Evolutionary conservation across 2,113 vertebrate species (phyloP), one percentile per base, ranked within the genome.

Genomic region (Osmerus mordax): DNA sequence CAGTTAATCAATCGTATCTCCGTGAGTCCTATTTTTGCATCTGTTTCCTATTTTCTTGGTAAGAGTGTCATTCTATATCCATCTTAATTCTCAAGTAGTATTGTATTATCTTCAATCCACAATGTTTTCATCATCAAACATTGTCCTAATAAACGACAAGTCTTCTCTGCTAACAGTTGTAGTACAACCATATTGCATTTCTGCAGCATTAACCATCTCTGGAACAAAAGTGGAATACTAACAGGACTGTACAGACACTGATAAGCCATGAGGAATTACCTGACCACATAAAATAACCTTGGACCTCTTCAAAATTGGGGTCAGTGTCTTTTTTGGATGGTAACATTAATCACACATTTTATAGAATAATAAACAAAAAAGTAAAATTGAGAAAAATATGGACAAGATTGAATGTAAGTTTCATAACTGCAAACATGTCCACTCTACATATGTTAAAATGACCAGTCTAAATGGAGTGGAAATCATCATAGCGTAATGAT

Each of bases 251-350:
- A 60, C 58, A 25, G 58, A 23, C 14, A 23, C 28, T 16, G 23
- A 63, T 63, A 63, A 63, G 61, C 61, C 61, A 28, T 67, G 70
- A 74, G 55, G 19, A 84, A 83, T 69, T 3, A 71, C 62, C 69
- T 51, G 68, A 76, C 74, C 47, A 54, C 67, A 65, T 28, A 60
- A 63, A 72, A 65, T 61, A 80, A 62, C 52, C 55, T 14, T 0
- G 16, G 32, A 77, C 75, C 75, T 74, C 59, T 70, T 69, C 74
- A 75, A 78, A 77, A 77, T 79, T 76, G 75, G 71, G 74, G 75
- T 73, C 75, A 83, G 65, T 25, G 66, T 70, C 15, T 69, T 41
- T 75, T 74, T 47, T 54, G 32, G 55, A 60, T 56, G 54, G 54
- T 56, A 47, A 12, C 41, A 47, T 47, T 47, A 47, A 47, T 47